A percentile compares a stretch with the other conserved stretches of the same genome.
These are phyloP conservation scores for Drosophila trapezifrons DNA, from an alignment of 1,140 invertebrate species.

Conservation along the genomic window DNA sequence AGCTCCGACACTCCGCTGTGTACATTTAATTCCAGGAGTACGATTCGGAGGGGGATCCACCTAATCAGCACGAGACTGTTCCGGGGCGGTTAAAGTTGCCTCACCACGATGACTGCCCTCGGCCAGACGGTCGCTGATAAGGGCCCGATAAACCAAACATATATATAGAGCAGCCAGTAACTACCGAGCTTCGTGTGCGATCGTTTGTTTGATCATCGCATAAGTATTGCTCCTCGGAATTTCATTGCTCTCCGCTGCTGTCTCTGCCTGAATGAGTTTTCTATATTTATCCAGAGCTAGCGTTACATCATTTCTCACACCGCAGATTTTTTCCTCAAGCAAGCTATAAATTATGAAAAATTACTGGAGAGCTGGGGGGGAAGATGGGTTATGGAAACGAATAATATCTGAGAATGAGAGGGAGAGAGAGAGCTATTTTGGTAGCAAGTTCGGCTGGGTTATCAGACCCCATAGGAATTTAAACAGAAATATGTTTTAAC, in stretches of 20 bases:
- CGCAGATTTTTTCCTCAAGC: constrained; percentile 5
- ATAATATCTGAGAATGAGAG: background rate
- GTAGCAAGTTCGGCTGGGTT: background rate
- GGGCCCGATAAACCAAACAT: constrained; percentile 16
- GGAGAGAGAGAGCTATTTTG: background rate
- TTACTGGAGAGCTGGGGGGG: constrained; percentile 4
- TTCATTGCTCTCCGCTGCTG: constrained; percentile 3
- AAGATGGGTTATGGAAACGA: background rate
- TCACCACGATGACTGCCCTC: constrained; percentile 26
- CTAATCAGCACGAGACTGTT: constrained; percentile 33
- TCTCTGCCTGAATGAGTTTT: constrained; percentile 35
- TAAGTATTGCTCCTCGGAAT: constrained; percentile 23
- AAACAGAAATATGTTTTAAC: background rate
- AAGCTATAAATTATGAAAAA: constrained; percentile 27
- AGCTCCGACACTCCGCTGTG: background rate
- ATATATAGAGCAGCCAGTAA: constrained; percentile 11
- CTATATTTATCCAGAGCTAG: constrained; percentile 48
- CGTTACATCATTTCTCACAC: constrained; percentile 33
- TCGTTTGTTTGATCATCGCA: constrained; percentile 21
- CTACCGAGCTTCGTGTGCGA: constrained; percentile 4
- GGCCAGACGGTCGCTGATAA: constrained; percentile 34
- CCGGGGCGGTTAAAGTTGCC: constrained; percentile 4
- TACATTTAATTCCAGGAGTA: background rate
- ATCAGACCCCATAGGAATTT: background rate
- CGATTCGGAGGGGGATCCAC: background rate